Evolutionary conservation across 2,888 invertebrate genomes (phyloP), one percentile per base, ranked within the genome.

Genomic region (Zaprionus bogoriensis): DNA sequence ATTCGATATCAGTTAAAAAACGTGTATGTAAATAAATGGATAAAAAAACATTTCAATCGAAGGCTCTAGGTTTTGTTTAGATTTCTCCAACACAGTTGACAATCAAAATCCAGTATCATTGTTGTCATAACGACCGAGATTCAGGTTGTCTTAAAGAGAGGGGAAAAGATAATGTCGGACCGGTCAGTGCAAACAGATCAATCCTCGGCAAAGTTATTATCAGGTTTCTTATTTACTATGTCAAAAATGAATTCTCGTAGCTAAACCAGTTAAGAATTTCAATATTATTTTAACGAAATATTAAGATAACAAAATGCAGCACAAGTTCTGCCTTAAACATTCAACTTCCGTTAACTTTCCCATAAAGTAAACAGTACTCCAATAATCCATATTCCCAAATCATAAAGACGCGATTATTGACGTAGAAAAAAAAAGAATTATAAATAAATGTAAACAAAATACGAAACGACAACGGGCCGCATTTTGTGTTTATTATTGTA

Each of bases 401-500:
- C 12, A 10, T 25, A 14, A 23, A 42, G 38, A 32, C 7, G 14
- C 10, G 36, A 44, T 38, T 46, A 36, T 28, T 27, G 23, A 39
- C 46, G 41, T 25, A 14, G 38, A 39, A 30, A 53, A 42, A 55
- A 46, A 42, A 41, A 44, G 27, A 61, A 48, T 48, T 41, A 52
- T 14, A 39, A 48, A 47, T 36, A 20, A 59, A 61, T 66, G 67
- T 73, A 71, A 73, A 76, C 72, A 73, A 66, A 61, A 59, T 50
- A 52, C 25, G 44, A 39, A 74, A 52, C 32, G 53, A 32, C 51
- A 52, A 44, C 42, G 42, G 6, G 39, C 51, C 57, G 19, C 70
- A 61, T 50, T 53, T 71, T 81, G 78, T 81, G 82, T 87, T 84
- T 87, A 77, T 81, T 81, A 67, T 66, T 74, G 65, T 48, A 54